Conservation (phyloP, 2,888 invertebrate genomes). For the Asteroscopus sphinx region DNA sequence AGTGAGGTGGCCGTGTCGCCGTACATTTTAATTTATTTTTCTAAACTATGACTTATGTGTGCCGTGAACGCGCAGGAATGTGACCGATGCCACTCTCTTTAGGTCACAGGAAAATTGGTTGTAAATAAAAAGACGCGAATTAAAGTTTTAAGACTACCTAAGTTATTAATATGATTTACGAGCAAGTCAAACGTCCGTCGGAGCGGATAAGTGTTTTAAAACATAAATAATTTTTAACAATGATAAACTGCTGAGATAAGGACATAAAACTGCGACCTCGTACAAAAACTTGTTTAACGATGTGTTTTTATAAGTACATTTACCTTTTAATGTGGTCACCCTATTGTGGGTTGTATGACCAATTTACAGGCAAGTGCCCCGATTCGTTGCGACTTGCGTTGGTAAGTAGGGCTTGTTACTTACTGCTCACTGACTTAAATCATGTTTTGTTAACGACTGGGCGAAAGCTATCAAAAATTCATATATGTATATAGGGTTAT, state of each 20-base stretch:
- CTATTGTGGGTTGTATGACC: conserved; percentile 57
- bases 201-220: conserved; percentile 60
- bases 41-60: conserved; percentile 67
- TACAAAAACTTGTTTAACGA: conserved; percentile 64
- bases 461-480: no score
- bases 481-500: no score
- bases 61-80: conserved; percentile 67
- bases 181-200: conserved; percentile 47
- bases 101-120: conserved; percentile 43
- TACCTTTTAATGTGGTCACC: conserved; percentile 47
- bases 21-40: conserved; percentile 72
- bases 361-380: conserved; percentile 50
- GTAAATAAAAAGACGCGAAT: conserved; percentile 54
- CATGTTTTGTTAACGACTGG: no score
- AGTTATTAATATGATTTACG: conserved; percentile 73
- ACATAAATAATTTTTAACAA: conserved; percentile 73
- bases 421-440: conserved; percentile 4
- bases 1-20: conserved; percentile 65
- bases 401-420: conserved; percentile 14
- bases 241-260: conserved; percentile 69
- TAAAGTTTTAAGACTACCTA: conserved; percentile 56
- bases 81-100: conserved; percentile 54
- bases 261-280: conserved; percentile 69
- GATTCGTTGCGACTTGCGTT: conserved; percentile 19
- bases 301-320: conserved; percentile 52